These are phyloP conservation scores for Eristalinus aeneus DNA, from an alignment of 2,888 invertebrate species.

Conservation along the genomic window DNA sequence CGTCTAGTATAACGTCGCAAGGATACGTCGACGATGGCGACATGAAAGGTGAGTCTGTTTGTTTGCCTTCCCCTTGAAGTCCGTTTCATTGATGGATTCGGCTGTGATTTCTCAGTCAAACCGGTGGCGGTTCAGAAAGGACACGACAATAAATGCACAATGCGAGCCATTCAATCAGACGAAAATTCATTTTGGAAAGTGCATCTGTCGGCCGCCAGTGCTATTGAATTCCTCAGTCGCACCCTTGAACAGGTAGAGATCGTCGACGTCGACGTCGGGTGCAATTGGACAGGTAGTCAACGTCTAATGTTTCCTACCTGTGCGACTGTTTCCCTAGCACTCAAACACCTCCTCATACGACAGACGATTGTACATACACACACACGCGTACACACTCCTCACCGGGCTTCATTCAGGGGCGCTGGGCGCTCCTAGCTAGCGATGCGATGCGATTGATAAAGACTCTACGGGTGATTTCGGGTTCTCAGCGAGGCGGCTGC, in stretches of 20 bases:
- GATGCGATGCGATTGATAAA: conserved; percentile 29
- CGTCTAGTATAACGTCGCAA: conserved; percentile 74
- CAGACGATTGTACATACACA: not conserved
- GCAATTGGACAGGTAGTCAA: conserved; percentile 53
- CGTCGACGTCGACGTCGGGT: conserved; percentile 28
- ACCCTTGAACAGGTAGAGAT: conserved; percentile 68
- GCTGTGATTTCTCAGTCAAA: conserved; percentile 31
- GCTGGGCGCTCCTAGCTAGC: not conserved
- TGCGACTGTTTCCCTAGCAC: conserved; percentile 18
- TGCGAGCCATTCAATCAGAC: not conserved
- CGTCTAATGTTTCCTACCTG: conserved; percentile 48
- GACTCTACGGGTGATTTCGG: conserved; percentile 53
- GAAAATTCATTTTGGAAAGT: conserved; percentile 39
- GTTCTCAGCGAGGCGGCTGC: conserved; percentile 24
- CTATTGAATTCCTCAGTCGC: conserved; percentile 56
- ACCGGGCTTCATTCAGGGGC: conserved; percentile 65
- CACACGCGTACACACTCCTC: conserved; percentile 18
- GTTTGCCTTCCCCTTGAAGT: not conserved
- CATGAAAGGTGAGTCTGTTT: conserved; percentile 78
- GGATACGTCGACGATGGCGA: conserved; percentile 79
- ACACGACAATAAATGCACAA: conserved; percentile 48
- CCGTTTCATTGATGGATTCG: conserved; percentile 55
- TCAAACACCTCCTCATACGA: conserved; percentile 10
- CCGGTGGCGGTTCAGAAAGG: conserved; percentile 46
- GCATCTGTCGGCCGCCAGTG: conserved; percentile 60